Conservation (phyloP, 2,797 vertebrate genomes). For the Pangasius larnaudii region DNA sequence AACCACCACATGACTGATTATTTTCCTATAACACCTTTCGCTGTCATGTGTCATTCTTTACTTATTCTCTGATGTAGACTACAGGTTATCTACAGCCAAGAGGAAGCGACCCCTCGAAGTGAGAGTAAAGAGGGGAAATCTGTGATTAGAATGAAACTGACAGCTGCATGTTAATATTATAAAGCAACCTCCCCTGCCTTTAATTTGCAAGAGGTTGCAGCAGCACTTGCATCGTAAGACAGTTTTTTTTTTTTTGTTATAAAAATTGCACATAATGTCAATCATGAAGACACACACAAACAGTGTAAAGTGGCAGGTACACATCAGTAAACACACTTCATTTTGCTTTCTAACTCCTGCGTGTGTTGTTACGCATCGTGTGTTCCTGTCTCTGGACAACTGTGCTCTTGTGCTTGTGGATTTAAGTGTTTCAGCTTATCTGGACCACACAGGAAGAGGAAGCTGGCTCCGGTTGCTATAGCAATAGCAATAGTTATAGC, state of each 20-base stretch:
- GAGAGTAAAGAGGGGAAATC: not conserved
- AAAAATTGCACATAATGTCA: not conserved
- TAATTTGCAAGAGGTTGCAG: not conserved
- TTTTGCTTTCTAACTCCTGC: not conserved
- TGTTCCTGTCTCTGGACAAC: constrained; percentile 11
- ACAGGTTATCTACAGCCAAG: not conserved
- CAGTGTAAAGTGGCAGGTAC: not conserved
- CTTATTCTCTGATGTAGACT: not conserved
- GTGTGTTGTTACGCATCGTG: not conserved
- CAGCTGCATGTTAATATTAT: not conserved
- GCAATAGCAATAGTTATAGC: too few relatives aligned
- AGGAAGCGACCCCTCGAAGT: not conserved
- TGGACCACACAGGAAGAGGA: constrained; percentile 62
- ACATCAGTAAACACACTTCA: not conserved
- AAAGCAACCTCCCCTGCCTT: not conserved
- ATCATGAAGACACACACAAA: not conserved
- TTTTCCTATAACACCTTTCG: not conserved
- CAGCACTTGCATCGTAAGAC: not conserved
- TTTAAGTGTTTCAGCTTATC: constrained; percentile 32
- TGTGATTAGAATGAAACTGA: not conserved
- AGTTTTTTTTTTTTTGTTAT: not conserved
- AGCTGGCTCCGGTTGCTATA: constrained; percentile 63
- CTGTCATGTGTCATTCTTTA: too few relatives aligned
- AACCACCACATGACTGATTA: not conserved
- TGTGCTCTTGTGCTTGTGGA: not conserved